Conservation (phyloP, 64 coral and sea anemone species). For the Trachythela sp. region DNA sequence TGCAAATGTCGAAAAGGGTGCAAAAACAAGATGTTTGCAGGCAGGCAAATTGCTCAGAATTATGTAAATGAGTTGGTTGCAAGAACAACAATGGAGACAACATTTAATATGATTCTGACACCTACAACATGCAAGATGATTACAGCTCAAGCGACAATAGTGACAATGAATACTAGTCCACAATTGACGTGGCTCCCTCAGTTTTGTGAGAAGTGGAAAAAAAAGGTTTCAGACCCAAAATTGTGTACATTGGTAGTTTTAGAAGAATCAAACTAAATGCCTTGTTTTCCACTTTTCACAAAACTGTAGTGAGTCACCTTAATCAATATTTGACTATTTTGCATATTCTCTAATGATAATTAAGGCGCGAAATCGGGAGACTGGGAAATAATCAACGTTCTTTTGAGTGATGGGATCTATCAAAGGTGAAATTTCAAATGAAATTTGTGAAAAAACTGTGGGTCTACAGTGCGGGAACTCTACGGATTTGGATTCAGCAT, state of each 20-base stretch:
- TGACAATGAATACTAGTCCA: not conserved
- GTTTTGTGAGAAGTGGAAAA: too few relatives aligned
- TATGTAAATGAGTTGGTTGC: not conserved
- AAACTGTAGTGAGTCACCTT: not conserved
- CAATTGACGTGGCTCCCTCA: too few relatives aligned
- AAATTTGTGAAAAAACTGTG: not conserved
- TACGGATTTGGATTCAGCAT: not conserved
- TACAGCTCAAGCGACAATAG: not conserved
- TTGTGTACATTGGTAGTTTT: too few relatives aligned
- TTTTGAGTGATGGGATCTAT: not conserved
- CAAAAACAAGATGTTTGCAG: not conserved
- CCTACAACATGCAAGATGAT: not conserved
- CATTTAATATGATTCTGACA: not conserved
- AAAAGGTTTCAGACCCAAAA: too few relatives aligned
- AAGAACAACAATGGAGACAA: not conserved
- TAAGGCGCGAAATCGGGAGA: not conserved
- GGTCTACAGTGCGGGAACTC: not conserved
- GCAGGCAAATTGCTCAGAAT: not conserved
- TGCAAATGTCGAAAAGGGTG: not conserved
- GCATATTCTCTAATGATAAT: not conserved
- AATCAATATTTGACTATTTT: not conserved
- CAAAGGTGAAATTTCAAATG: not conserved
- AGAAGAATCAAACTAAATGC: too few relatives aligned
- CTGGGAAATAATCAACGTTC: not conserved
- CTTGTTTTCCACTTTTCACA: too few relatives aligned